phyloP scores from a whole-genome alignment of 2,797 vertebrate genomes.

The Notolepis coatsorum region DNA sequence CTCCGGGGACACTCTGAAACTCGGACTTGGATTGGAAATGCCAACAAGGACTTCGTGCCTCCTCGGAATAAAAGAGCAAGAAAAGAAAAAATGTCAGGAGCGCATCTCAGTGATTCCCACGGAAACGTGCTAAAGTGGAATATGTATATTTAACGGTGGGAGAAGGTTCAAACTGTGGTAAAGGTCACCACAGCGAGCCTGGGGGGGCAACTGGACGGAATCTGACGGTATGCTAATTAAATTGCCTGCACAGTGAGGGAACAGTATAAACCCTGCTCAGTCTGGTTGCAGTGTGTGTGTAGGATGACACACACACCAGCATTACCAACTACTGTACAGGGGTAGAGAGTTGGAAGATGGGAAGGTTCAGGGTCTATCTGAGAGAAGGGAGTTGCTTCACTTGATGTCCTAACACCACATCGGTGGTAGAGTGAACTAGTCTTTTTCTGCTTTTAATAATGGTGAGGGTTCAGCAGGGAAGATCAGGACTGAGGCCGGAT shows the following conservation, averaged over 20 bases:
- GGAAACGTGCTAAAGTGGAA: constrained; percentile 63
- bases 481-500: constrained; percentile 51
- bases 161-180: constrained; percentile 67
- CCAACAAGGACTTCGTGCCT: constrained; percentile 43
- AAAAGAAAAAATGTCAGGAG: constrained; percentile 45
- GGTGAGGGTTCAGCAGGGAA: constrained; percentile 20
- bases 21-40: constrained; percentile 33
- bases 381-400: constrained; percentile 11
- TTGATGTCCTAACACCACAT: constrained; percentile 29
- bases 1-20: constrained; percentile 18
- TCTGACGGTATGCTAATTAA: constrained; percentile 68
- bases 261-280: no score
- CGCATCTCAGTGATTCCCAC: constrained; percentile 56
- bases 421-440: constrained; percentile 28
- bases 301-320: no score
- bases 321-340: no score
- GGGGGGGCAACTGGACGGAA: constrained; percentile 54
- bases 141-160: constrained; percentile 59
- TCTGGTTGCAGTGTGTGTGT: no score
- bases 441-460: constrained; percentile 40
- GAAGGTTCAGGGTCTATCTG: no score
- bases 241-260: constrained; percentile 29
- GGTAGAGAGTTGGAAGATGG: no score
- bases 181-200: constrained; percentile 72
- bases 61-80: constrained; percentile 38